phyloP scores from a whole-genome alignment of 2,113 vertebrate species.

The Nothoprocta pentlandii region DNA sequence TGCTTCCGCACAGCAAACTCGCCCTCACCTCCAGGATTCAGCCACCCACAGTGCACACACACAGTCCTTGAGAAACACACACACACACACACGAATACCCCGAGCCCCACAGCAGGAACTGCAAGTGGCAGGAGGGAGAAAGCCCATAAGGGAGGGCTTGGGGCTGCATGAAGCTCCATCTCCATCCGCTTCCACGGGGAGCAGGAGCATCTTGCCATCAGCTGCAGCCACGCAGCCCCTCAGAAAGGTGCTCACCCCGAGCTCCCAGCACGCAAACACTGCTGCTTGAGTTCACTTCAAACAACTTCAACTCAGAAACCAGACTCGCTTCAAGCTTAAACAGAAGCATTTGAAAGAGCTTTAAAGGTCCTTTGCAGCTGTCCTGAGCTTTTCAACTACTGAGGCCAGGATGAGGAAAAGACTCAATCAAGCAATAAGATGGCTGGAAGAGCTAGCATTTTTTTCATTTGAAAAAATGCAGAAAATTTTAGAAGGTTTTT shows the following conservation, averaged over 20 bases:
- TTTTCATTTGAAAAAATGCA: neutral
- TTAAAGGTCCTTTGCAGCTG: neutral
- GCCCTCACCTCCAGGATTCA: neutral
- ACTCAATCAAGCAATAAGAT: neutral
- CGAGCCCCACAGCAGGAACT: accelerated
- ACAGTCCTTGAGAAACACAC: neutral
- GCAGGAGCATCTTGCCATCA: neutral
- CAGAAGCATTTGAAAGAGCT: neutral
- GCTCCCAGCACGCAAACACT: neutral
- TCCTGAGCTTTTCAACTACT: neutral
- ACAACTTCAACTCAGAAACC: neutral
- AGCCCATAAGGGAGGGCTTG: too few relatives aligned
- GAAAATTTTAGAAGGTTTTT: neutral
- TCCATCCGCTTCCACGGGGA: neutral
- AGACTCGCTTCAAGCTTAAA: neutral
- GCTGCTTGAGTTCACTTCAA: neutral
- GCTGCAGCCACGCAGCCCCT: neutral
- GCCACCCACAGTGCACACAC: neutral
- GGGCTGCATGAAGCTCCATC: neutral
- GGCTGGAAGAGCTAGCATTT: neutral
- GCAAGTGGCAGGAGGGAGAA: neutral
- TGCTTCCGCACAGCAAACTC: neutral
- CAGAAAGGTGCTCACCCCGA: accelerated
- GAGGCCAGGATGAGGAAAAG: neutral
- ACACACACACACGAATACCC: neutral